Conservation (phyloP, 2,797 vertebrate genomes). For the Enteromius argenteus region DNA sequence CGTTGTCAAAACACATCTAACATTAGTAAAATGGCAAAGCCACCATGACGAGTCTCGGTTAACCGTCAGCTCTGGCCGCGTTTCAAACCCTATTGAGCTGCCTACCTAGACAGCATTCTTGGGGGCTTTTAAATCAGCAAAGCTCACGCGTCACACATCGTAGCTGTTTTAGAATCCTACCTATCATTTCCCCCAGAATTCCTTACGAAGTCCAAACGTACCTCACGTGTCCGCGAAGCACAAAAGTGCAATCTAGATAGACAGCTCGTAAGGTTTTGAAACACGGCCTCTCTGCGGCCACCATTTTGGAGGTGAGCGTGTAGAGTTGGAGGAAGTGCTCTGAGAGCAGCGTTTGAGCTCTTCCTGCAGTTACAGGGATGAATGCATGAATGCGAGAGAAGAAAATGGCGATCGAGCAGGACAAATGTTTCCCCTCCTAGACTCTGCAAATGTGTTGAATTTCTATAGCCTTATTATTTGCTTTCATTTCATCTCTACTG, state of each 20-base stretch:
- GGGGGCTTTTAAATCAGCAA: neutral
- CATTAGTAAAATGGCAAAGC: constrained; percentile 2
- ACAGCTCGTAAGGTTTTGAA: neutral
- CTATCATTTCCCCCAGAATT: neutral
- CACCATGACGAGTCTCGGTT: neutral
- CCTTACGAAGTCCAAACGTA: neutral
- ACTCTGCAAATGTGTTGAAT: constrained; percentile 86
- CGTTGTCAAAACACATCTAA: neutral
- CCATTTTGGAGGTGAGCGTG: constrained; percentile 59
- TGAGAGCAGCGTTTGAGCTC: constrained; percentile 68
- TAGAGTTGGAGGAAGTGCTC: constrained; percentile 74
- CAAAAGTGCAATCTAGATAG: neutral
- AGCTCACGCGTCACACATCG: neutral
- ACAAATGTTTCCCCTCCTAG: constrained; percentile 87
- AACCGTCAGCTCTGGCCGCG: neutral
- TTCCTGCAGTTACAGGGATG: constrained; percentile 61
- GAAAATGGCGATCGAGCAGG: constrained; percentile 93
- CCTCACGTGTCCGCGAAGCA: neutral
- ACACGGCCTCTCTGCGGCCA: neutral
- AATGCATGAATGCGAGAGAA: constrained; percentile 81
- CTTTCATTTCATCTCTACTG: constrained; percentile 83
- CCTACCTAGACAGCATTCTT: neutral
- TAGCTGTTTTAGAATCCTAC: neutral
- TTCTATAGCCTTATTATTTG: constrained; percentile 79
- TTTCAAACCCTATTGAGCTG: constrained; percentile 5